Evolutionary conservation across 1,140 invertebrate species (phyloP).

Genomic region (Anadara kagoshimensis): DNA sequence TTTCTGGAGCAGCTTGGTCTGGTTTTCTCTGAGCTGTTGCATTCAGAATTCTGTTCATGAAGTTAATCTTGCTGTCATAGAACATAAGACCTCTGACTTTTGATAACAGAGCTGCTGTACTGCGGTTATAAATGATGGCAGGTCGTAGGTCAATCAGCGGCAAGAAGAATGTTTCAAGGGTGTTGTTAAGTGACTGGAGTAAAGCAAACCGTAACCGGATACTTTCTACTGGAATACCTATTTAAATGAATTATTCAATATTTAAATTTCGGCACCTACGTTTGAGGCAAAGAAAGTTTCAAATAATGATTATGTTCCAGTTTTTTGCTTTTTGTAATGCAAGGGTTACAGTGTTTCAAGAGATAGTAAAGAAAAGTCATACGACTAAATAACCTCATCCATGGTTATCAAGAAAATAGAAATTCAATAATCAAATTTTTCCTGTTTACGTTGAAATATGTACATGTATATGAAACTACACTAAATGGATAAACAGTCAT

Average conservation of each 20-base stretch:
- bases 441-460: too few species aligned
- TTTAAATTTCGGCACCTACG: not conserved
- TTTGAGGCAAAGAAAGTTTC: not conserved
- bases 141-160: slow-evolving; percentile 70
- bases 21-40: slow-evolving; percentile 69
- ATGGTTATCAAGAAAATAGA: too few species aligned
- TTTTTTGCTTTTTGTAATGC: too few species aligned
- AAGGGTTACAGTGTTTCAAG: too few species aligned
- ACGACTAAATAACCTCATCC: too few species aligned
- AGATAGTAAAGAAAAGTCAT: too few species aligned
- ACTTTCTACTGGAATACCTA: slow-evolving; percentile 70
- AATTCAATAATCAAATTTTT: too few species aligned
- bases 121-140: slow-evolving; percentile 59
- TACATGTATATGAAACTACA: too few species aligned
- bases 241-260: not conserved
- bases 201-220: slow-evolving; percentile 71
- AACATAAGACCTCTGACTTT: slow-evolving; percentile 65
- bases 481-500: too few species aligned
- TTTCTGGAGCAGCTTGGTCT: slow-evolving; percentile 73
- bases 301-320: not conserved
- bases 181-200: slow-evolving; percentile 70
- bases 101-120: slow-evolving; percentile 62
- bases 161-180: slow-evolving; percentile 69
- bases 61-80: slow-evolving; percentile 68
- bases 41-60: slow-evolving; percentile 70